phyloP scores from a whole-genome alignment of 1,140 invertebrate genomes.

The Drusus annulatus region DNA sequence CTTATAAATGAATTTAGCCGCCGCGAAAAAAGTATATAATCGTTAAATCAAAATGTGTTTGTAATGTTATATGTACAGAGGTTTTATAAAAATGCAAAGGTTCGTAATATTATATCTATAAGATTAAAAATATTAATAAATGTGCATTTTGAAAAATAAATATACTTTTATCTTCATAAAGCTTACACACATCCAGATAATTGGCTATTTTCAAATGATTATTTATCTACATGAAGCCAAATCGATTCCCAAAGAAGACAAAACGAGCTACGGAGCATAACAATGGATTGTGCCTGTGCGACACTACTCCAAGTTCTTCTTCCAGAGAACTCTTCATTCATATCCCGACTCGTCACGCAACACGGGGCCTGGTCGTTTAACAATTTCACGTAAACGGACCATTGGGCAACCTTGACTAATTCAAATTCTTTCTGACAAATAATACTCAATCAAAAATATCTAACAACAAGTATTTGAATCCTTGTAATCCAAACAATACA shows the following conservation, averaged over 20 bases:
- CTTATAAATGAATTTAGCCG: neutral
- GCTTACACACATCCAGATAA: constrained; percentile 60
- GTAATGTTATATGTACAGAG: constrained; percentile 42
- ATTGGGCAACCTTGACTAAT: neutral
- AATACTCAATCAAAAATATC: neutral
- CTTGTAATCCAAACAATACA: neutral
- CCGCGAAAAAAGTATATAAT: neutral
- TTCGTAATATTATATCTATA: constrained; percentile 44
- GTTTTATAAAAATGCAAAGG: neutral
- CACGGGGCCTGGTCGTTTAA: no score
- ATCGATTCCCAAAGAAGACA: constrained; percentile 59
- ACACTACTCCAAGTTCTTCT: neutral
- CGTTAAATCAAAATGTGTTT: neutral
- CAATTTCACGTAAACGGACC: neutral
- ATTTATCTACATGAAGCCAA: constrained; percentile 55
- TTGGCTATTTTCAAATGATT: constrained; percentile 56
- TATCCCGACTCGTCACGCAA: no score
- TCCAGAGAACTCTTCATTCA: no score
- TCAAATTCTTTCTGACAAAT: neutral
- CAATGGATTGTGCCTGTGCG: constrained; percentile 13
- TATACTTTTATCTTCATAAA: constrained; percentile 54
- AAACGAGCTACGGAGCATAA: constrained; percentile 55
- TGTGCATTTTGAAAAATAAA: constrained; percentile 44
- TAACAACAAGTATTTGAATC: neutral
- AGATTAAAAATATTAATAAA: constrained; percentile 60